These are phyloP conservation scores for Habrosyne pyritoides DNA, from an alignment of 2,888 invertebrate species.

Conservation along the genomic window DNA sequence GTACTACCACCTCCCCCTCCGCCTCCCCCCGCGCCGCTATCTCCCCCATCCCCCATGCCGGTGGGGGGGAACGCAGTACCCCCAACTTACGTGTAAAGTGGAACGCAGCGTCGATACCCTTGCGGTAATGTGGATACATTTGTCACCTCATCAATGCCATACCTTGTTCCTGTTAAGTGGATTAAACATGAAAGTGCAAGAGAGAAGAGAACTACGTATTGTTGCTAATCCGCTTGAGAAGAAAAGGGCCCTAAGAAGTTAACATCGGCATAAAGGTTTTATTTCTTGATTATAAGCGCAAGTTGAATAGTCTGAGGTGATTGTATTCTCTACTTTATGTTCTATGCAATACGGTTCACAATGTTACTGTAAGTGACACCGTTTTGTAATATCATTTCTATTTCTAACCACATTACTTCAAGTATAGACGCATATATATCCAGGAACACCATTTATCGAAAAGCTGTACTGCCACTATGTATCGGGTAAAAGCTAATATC, in stretches of 20 bases:
- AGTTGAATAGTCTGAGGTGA: neutral
- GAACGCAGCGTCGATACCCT: constrained; percentile 6
- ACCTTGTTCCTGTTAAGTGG: neutral
- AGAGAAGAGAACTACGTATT: too few relatives aligned
- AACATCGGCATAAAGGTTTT: neutral
- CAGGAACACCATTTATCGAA: constrained; percentile 16
- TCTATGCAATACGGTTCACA: constrained; percentile 16
- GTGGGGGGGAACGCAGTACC: constrained; percentile 28
- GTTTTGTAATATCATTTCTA: constrained; percentile 18
- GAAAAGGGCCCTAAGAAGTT: neutral
- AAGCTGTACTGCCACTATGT: constrained; percentile 25
- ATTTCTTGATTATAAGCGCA: neutral
- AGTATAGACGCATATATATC: constrained; percentile 15
- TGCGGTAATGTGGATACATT: neutral
- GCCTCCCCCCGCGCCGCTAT: constrained; percentile 35
- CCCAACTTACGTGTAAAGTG: constrained; percentile 62
- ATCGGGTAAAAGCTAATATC: constrained; percentile 20
- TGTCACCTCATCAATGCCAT: neutral
- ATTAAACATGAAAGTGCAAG: neutral
- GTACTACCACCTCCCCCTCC: constrained; percentile 80
- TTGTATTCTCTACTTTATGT: neutral
- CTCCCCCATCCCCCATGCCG: constrained; percentile 31
- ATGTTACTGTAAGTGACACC: constrained; percentile 17
- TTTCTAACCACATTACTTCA: constrained; percentile 17
- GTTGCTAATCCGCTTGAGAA: neutral